A percentile compares a stretch with the other conserved stretches of the same genome.
Evolutionary conservation across 2,888 invertebrate species (phyloP).

Genomic region (Sesia apiformis): DNA sequence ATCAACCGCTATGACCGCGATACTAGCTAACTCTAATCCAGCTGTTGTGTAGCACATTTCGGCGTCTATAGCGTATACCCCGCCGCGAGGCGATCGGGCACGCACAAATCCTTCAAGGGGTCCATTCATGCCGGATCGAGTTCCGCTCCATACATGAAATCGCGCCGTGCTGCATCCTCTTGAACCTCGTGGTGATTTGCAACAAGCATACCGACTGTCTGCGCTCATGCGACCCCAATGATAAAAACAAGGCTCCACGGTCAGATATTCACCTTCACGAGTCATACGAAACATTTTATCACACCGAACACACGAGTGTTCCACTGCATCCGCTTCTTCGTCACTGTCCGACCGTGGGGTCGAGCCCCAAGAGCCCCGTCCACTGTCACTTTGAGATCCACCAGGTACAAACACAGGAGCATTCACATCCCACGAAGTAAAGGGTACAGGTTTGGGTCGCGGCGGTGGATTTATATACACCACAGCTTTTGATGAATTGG

Average conservation of each 20-base stretch:
- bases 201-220: slow-evolving; percentile 78
- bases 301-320: slow-evolving; percentile 83
- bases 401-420: slow-evolving; percentile 80
- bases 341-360: slow-evolving; percentile 73
- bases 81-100: slow-evolving; percentile 69
- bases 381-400: slow-evolving; percentile 67
- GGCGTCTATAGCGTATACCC: slow-evolving; percentile 92
- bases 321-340: slow-evolving; percentile 71
- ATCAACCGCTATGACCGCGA: slow-evolving; percentile 86
- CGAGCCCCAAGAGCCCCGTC: slow-evolving; percentile 70
- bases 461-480: slow-evolving; percentile 76
- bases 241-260: slow-evolving; percentile 84
- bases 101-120: slow-evolving; percentile 80
- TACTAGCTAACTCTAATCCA: slow-evolving; percentile 90
- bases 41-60: slow-evolving; percentile 96
- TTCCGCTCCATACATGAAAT: slow-evolving; percentile 86
- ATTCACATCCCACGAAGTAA: slow-evolving; percentile 76
- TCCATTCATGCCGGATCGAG: slow-evolving; percentile 81
- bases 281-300: slow-evolving; percentile 81
- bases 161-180: slow-evolving; percentile 79
- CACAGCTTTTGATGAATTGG: slow-evolving; percentile 76
- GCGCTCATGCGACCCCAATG: slow-evolving; percentile 90
- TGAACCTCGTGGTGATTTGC: slow-evolving; percentile 63
- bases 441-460: slow-evolving; percentile 43
- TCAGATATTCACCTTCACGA: slow-evolving; percentile 80